These are phyloP conservation scores for Hippotragus niger DNA, from an alignment of 2,113 vertebrate species.

Conservation along the genomic window DNA sequence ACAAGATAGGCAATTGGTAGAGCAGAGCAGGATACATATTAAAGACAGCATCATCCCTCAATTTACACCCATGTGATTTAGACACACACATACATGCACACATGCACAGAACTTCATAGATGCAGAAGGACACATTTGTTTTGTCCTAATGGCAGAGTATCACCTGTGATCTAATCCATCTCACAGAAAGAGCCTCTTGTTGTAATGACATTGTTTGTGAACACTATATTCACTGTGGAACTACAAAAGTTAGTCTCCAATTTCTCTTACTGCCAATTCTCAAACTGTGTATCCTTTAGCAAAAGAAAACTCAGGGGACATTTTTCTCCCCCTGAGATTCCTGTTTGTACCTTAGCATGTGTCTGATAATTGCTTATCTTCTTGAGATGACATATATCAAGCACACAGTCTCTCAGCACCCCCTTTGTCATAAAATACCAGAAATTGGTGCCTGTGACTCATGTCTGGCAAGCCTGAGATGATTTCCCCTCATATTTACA, in stretches of 20 bases:
- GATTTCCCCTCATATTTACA: not conserved
- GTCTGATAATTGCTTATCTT: not conserved
- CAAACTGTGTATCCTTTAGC: not conserved
- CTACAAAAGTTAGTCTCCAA: not conserved
- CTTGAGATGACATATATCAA: not conserved
- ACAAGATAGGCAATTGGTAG: not conserved
- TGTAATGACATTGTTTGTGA: not conserved
- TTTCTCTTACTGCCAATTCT: not conserved
- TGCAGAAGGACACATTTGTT: not conserved
- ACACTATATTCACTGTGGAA: not conserved
- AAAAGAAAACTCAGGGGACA: not conserved
- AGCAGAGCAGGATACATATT: accelerated
- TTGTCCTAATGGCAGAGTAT: not conserved
- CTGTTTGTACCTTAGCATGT: not conserved
- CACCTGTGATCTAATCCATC: not conserved
- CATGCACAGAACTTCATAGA: too few species aligned
- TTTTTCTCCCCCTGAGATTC: not conserved
- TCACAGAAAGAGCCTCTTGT: not conserved
- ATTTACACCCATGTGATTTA: not conserved
- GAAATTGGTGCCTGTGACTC: not conserved
- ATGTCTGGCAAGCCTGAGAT: not conserved
- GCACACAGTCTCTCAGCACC: not conserved
- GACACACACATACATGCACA: not conserved
- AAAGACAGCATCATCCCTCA: not conserved
- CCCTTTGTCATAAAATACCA: not conserved